Percentiles rank a stretch among this genome's conserved stretches.
Conservation (phyloP, 2,113 vertebrate genomes). For the Myanophis thanlyinensis region DNA sequence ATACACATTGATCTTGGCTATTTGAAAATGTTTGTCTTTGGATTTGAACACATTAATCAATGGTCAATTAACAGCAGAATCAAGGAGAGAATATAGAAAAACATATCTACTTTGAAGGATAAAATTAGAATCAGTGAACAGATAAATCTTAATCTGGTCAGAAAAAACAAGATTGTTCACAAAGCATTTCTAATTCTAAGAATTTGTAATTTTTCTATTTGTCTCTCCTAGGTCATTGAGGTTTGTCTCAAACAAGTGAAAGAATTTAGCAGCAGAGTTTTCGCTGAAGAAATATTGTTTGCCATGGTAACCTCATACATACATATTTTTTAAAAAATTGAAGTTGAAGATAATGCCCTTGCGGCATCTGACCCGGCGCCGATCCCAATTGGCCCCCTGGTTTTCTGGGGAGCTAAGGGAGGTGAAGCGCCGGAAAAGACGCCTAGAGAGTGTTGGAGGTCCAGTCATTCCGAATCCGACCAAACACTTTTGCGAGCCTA, state of each 20-base stretch:
- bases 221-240: slow-evolving; percentile 1
- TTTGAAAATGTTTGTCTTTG: slow-evolving; percentile 25
- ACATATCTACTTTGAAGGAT: not conserved
- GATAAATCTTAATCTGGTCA: not conserved
- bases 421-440: no score
- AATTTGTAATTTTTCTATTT: not conserved
- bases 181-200: not conserved
- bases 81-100: not conserved
- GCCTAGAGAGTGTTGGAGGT: no score
- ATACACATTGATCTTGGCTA: not conserved
- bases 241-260: not conserved
- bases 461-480: no score
- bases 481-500: no score
- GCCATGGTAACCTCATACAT: slow-evolving; percentile 41
- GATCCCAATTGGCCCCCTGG: no score
- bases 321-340: slow-evolving; percentile 26
- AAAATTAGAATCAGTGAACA: not conserved
- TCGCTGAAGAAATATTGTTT: slow-evolving; percentile 29
- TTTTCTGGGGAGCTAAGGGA: no score
- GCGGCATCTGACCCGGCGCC: no score
- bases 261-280: slow-evolving; percentile 17
- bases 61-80: not conserved
- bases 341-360: slow-evolving; percentile 23
- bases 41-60: slow-evolving; percentile 8
- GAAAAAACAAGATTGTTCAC: not conserved